Evolutionary conservation across 2,113 vertebrate genomes (phyloP).

Genomic region (Picathartes gymnocephalus): DNA sequence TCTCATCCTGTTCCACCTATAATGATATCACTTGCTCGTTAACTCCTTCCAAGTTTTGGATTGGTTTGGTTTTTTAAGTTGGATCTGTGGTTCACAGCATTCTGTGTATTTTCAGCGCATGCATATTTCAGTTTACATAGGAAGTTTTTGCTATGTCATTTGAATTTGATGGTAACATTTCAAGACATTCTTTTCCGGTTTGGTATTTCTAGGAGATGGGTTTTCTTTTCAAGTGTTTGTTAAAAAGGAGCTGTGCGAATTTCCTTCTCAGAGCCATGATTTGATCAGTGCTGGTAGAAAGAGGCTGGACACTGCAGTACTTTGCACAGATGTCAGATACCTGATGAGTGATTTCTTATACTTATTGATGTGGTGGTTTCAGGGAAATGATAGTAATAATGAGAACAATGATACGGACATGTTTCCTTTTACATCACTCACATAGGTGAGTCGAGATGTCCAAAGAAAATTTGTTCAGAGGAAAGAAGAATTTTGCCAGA

Average conservation of each 20-base stretch:
- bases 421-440: slow-evolving; percentile 39
- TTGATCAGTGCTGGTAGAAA: slow-evolving; percentile 78
- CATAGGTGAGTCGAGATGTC: slow-evolving; percentile 35
- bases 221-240: neutral
- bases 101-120: neutral
- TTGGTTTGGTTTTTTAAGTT: no score
- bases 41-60: neutral
- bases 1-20: neutral
- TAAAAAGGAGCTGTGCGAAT: slow-evolving; percentile 18
- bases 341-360: slow-evolving; percentile 73
- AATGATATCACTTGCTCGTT: neutral
- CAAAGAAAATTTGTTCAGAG: slow-evolving; percentile 44
- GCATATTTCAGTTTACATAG: rapidly evolving
- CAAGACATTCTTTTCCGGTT: neutral
- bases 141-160: neutral
- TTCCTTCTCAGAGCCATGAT: slow-evolving; percentile 68
- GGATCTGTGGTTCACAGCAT: neutral
- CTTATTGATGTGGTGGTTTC: slow-evolving; percentile 76
- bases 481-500: slow-evolving; percentile 80
- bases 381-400: slow-evolving; percentile 56
- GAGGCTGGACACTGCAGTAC: slow-evolving; percentile 73
- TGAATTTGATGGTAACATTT: neutral
- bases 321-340: slow-evolving; percentile 72
- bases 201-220: neutral
- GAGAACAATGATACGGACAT: neutral